Percentiles rank a stretch among this genome's conserved stretches.
phyloP scores from a whole-genome alignment of 2,797 vertebrate genomes.

The Melanotaenia parkinsoni region DNA sequence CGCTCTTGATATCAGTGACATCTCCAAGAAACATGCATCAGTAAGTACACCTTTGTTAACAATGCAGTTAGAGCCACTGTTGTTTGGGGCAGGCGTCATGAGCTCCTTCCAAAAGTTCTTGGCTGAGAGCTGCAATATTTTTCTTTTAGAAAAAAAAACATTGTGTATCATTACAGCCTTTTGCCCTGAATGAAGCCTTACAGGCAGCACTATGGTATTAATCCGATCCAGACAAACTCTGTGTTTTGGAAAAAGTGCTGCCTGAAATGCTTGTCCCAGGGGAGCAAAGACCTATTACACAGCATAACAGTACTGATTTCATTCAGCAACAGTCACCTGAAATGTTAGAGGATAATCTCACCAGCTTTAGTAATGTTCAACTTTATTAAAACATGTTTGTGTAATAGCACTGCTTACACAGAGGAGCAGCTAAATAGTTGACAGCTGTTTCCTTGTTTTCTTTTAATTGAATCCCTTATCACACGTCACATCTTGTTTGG shows the following conservation, averaged over 20 bases:
- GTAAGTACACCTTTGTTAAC: constrained; percentile 65
- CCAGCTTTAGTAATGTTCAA: background rate
- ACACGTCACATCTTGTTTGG: background rate
- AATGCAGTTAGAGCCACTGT: background rate
- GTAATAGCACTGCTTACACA: background rate
- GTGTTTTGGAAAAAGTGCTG: background rate
- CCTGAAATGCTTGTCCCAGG: background rate
- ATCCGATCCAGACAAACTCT: background rate
- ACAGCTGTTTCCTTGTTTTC: no score
- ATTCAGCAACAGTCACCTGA: background rate
- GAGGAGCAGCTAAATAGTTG: background rate
- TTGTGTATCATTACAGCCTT: background rate
- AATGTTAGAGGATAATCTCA: background rate
- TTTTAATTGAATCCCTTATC: no score
- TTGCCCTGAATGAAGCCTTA: background rate
- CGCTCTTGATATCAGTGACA: constrained; percentile 80
- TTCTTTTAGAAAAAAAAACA: background rate
- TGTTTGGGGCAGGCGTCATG: background rate
- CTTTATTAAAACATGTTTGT: background rate
- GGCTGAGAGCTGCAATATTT: constrained; percentile 1
- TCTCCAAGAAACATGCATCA: constrained; percentile 75
- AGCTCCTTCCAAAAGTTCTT: background rate
- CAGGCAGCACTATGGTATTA: background rate
- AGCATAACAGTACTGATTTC: background rate
- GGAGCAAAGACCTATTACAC: background rate